Evolutionary conservation across 2,113 vertebrate species (phyloP).

Genomic region (Leptobrachium leishanense): DNA sequence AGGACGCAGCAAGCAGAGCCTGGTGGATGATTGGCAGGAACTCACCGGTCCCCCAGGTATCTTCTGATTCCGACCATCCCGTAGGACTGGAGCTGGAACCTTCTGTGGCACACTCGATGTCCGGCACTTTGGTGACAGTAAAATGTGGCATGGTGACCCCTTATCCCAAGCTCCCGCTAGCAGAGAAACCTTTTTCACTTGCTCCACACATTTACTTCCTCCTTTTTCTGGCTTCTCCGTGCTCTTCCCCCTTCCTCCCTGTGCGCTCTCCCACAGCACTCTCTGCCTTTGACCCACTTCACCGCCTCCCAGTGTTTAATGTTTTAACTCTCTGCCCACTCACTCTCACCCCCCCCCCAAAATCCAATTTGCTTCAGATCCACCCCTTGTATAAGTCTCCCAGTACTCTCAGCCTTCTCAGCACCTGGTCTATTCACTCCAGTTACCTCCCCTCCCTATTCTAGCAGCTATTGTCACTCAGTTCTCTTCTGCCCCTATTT

Average conservation of each 20-base stretch:
- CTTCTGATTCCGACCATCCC: background rate
- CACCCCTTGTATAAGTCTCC: background rate
- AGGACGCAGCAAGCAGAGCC: background rate
- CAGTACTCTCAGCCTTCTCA: background rate
- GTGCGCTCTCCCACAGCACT: background rate
- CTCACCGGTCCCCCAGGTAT: slow-evolving; percentile 28
- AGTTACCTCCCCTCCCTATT: background rate
- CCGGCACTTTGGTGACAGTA: slow-evolving; percentile 65
- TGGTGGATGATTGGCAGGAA: background rate
- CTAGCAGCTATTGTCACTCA: background rate
- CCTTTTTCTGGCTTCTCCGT: background rate
- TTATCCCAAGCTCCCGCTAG: background rate
- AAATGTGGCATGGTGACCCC: slow-evolving; percentile 64
- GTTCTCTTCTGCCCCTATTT: slow-evolving; percentile 4
- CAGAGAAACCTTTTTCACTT: background rate
- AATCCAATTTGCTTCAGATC: background rate
- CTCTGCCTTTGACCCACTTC: background rate
- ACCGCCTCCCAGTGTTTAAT: background rate
- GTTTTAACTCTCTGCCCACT: background rate
- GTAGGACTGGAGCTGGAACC: background rate
- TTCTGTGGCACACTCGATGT: slow-evolving; percentile 50
- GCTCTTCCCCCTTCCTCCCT: background rate
- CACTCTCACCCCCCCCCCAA: background rate
- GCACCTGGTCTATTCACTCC: background rate
- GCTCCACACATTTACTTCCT: background rate